Conservation (phyloP, 2,888 invertebrate species). For the Stenoptilia bipunctidactyla region DNA sequence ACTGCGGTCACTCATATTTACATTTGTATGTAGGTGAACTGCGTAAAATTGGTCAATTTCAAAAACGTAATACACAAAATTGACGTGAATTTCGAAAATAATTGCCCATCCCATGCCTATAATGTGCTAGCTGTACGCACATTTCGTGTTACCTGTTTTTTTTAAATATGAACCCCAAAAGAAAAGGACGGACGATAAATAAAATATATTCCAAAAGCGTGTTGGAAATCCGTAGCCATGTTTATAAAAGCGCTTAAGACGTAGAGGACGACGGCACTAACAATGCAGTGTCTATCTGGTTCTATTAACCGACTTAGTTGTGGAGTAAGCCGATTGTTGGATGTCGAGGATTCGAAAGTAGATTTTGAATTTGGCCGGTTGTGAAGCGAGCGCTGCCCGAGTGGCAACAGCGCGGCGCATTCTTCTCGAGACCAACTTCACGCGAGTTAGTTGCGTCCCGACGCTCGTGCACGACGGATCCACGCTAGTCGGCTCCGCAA, state of each 20-base stretch:
- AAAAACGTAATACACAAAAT: background rate
- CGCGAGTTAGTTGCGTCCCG: constrained; percentile 50
- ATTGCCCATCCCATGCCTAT: background rate
- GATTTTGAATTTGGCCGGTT: constrained; percentile 45
- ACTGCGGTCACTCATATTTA: background rate
- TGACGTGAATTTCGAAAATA: background rate
- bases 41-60: background rate
- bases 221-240: constrained; percentile 39
- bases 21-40: background rate
- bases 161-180: constrained; percentile 28
- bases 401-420: constrained; percentile 68
- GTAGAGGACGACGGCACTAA: constrained; percentile 60
- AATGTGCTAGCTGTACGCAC: background rate
- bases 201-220: constrained; percentile 48
- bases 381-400: constrained; percentile 51
- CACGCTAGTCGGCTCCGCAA: constrained; percentile 35
- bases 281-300: constrained; percentile 67
- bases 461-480: constrained; percentile 40
- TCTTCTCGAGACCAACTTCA: constrained; percentile 63
- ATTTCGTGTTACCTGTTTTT: constrained; percentile 50
- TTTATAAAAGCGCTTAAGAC: constrained; percentile 35
- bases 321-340: constrained; percentile 31
- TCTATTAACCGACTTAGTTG: constrained; percentile 45
- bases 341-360: constrained; percentile 23
- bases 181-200: constrained; percentile 40